phyloP scores from a whole-genome alignment of 2,113 vertebrate species.

The Melanerpes formicivorus region DNA sequence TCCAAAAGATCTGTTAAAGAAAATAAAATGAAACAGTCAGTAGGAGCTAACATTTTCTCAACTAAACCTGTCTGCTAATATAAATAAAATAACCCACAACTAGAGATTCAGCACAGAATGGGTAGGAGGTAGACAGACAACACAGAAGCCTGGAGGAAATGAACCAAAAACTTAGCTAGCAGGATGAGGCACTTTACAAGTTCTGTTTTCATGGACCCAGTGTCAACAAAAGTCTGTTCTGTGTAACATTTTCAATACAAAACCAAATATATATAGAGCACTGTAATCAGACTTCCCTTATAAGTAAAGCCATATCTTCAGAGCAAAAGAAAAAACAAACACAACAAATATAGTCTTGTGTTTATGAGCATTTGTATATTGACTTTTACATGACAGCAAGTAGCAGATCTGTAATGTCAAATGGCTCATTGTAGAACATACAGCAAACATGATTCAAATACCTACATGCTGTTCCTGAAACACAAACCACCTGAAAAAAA shows the following conservation, averaged over 20 bases:
- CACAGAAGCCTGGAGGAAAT: background rate
- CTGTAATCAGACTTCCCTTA: background rate
- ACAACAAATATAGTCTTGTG: background rate
- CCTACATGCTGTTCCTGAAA: background rate
- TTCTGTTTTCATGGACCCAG: background rate
- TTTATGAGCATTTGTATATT: background rate
- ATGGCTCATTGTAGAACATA: background rate
- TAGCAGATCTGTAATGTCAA: background rate
- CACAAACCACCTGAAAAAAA: background rate
- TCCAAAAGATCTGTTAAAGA: conserved; percentile 71
- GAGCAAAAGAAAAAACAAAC: background rate
- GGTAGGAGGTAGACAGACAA: background rate
- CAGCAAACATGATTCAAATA: background rate
- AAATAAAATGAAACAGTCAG: background rate
- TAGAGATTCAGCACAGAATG: background rate
- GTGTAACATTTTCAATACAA: background rate
- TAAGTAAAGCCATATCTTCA: background rate
- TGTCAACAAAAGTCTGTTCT: background rate
- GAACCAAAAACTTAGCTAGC: background rate
- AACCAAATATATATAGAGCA: background rate
- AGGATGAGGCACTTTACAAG: background rate
- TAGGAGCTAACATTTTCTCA: background rate
- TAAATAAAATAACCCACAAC: background rate
- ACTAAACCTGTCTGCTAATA: background rate
- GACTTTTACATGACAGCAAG: background rate